Evolutionary conservation across 2,113 vertebrate genomes (phyloP).

Genomic region (Microcebus jonahi): DNA sequence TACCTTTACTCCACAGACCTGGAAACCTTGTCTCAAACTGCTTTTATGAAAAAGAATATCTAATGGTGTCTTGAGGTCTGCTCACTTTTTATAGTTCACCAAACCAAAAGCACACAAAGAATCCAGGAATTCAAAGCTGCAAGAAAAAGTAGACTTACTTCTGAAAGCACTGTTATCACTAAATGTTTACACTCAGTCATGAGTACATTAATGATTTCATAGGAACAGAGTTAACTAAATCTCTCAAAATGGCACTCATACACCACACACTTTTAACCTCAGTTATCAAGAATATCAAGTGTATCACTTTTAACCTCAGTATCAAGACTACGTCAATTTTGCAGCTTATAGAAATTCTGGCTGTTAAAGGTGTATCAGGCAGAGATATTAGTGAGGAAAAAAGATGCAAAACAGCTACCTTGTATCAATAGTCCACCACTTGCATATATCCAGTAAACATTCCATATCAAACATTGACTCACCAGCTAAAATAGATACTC

Average conservation of each 20-base stretch:
- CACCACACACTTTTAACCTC: not conserved
- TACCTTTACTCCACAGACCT: not conserved
- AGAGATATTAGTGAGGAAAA: not conserved
- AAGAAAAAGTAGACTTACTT: not conserved
- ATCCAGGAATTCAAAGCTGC: not conserved
- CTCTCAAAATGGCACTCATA: not conserved
- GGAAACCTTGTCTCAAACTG: not conserved
- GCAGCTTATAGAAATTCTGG: not conserved
- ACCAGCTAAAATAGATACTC: not conserved
- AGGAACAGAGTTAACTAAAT: not conserved
- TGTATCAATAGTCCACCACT: not conserved
- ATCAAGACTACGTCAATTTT: not conserved
- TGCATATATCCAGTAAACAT: not conserved
- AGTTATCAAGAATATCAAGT: too few relatives aligned
- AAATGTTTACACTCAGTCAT: not conserved
- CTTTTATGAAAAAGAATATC: constrained; percentile 21
- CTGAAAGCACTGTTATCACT: not conserved
- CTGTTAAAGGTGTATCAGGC: not conserved
- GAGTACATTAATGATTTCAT: not conserved
- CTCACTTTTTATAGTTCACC: not conserved
- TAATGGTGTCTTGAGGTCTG: not conserved
- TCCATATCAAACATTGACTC: not conserved
- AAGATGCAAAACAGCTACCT: not conserved
- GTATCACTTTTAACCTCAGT: not conserved
- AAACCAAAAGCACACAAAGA: constrained; percentile 34